phyloP scores from a whole-genome alignment of 2,888 invertebrate species.

The Norana najaformis region DNA sequence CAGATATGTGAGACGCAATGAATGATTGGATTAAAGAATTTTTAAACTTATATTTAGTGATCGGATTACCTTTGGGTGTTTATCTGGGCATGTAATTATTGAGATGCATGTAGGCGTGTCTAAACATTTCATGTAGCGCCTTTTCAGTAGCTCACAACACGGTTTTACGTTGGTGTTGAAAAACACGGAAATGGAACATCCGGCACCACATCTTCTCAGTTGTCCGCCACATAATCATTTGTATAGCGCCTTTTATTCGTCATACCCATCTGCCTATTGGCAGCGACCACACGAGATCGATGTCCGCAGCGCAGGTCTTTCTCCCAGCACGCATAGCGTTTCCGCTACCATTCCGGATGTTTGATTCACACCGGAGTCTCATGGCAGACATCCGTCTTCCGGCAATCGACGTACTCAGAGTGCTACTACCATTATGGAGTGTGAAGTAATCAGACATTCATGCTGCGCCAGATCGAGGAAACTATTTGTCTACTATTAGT shows the following conservation, averaged over 20 bases:
- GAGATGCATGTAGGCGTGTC: background rate
- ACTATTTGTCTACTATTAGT: too few relatives aligned
- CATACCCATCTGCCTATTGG: background rate
- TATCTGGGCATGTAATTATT: background rate
- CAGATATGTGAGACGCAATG: too few relatives aligned
- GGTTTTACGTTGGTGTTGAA: background rate
- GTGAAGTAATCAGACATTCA: background rate
- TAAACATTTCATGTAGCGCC: background rate
- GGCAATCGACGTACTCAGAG: background rate
- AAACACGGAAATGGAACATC: background rate
- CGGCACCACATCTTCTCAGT: background rate
- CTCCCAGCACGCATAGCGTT: background rate
- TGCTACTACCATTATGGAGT: background rate
- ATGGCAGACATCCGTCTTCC: background rate
- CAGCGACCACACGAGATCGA: background rate
- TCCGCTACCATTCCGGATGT: background rate
- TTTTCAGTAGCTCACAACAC: background rate
- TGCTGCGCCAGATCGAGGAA: too few relatives aligned
- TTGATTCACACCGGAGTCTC: background rate
- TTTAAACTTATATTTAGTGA: background rate
- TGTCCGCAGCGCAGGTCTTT: background rate
- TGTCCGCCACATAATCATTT: background rate
- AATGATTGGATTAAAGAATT: too few relatives aligned
- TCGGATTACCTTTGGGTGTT: background rate
- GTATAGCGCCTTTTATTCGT: background rate